phyloP scores from a whole-genome alignment of 37 sponge, comb jelly and placozoan genomes.

The Halisarca cf. caerulea region DNA sequence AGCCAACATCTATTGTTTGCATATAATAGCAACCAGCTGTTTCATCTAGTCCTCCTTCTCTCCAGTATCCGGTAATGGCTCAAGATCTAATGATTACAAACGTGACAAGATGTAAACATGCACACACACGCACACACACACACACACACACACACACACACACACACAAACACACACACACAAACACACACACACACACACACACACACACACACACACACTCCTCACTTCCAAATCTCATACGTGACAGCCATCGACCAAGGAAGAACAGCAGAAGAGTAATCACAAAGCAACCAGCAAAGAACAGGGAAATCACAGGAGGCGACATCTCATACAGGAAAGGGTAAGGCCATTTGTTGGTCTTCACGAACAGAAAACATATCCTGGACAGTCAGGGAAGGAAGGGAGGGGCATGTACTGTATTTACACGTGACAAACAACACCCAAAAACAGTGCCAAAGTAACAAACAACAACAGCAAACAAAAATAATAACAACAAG shows the following conservation, averaged over 20 bases:
- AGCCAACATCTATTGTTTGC: no score
- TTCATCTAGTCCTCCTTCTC: not conserved
- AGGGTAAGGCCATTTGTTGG: conserved; percentile 60
- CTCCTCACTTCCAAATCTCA: conserved; percentile 64
- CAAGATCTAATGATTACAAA: not conserved
- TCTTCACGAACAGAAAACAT: conserved; percentile 14
- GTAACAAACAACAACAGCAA: not conserved
- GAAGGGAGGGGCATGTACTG: no score
- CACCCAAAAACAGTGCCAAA: no score
- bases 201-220: conserved; percentile 20
- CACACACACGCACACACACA: conserved; percentile 18
- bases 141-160: conserved; percentile 22
- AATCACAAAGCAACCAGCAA: conserved; percentile 40
- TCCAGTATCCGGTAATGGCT: no score
- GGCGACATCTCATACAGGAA: conserved; percentile 55
- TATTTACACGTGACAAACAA: no score
- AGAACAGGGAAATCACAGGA: conserved; percentile 58
- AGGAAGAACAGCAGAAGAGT: conserved; percentile 33
- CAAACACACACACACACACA: conserved; percentile 22
- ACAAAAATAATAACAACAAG: not conserved
- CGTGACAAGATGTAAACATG: not conserved
- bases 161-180: conserved; percentile 4
- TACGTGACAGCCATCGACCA: conserved; percentile 35
- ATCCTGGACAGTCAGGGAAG: conserved; percentile 20
- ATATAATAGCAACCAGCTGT: not conserved